Evolutionary conservation across 2,797 vertebrate species (phyloP).

Genomic region (Cuniculus paca): DNA sequence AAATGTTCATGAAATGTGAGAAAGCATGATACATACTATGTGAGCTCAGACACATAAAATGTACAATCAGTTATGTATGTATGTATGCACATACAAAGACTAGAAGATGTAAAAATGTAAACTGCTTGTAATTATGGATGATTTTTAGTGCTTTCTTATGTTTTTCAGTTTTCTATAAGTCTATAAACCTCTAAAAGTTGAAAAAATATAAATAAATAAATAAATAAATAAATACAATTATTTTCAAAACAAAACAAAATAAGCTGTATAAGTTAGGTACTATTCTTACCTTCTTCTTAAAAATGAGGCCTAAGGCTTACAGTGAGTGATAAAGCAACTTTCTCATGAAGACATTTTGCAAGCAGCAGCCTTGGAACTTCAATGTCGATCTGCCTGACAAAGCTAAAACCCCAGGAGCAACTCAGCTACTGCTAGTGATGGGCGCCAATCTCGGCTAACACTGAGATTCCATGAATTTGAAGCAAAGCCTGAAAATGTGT

Average conservation of each 20-base stretch:
- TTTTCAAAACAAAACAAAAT: not conserved
- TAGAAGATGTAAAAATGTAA: not conserved
- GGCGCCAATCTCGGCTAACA: not conserved
- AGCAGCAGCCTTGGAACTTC: not conserved
- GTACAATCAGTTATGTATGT: not conserved
- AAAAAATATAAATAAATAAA: constrained; percentile 11
- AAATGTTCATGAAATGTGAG: not conserved
- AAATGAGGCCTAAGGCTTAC: not conserved
- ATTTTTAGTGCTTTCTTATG: not conserved
- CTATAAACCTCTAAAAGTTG: not conserved
- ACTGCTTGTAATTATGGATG: not conserved
- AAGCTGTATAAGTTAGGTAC: not conserved
- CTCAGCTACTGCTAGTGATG: not conserved
- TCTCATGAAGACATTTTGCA: not conserved
- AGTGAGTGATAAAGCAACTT: not conserved
- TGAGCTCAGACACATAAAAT: not conserved
- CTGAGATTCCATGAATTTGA: not conserved
- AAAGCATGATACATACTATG: not conserved
- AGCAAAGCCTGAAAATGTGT: not conserved
- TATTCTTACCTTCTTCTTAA: not conserved
- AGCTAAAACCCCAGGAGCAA: not conserved
- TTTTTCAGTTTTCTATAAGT: constrained; percentile 1
- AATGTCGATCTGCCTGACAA: not conserved
- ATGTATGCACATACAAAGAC: not conserved
- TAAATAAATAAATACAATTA: too few relatives aligned